A percentile compares a stretch with the other conserved stretches of the same genome.
Evolutionary conservation across 2,797 vertebrate species (phyloP).

Genomic region (Amniataba percoides): DNA sequence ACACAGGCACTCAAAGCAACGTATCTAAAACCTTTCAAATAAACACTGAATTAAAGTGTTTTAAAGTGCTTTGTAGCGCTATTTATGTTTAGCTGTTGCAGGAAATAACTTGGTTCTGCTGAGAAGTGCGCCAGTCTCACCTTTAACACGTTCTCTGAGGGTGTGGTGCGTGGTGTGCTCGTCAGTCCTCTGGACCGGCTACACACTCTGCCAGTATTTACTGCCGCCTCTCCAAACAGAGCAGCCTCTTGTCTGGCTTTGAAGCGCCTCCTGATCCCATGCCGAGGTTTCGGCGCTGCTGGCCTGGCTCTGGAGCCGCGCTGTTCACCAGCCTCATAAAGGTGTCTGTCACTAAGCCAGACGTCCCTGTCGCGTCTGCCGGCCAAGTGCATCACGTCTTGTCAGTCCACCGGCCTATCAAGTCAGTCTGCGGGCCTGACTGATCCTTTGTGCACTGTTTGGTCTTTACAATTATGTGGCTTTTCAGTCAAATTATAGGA

Average conservation of each 20-base stretch:
- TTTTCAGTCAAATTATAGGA: conserved; percentile 70
- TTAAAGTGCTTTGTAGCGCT: conserved; percentile 11
- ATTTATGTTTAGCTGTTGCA: conserved; percentile 27
- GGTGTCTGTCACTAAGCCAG: conserved; percentile 70
- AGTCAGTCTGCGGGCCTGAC: conserved; percentile 23
- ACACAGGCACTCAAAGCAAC: conserved; percentile 2
- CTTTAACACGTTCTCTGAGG: conserved; percentile 54
- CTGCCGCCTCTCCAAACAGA: conserved; percentile 70
- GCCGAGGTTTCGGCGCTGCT: conserved; percentile 52
- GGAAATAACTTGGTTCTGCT: conserved; percentile 37
- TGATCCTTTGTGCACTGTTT: conserved; percentile 42
- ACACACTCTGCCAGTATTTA: conserved; percentile 63
- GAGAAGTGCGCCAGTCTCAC: conserved; percentile 34
- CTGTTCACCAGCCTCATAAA: conserved; percentile 72
- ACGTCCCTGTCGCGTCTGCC: conserved; percentile 48
- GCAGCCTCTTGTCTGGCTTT: conserved; percentile 74
- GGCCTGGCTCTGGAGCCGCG: conserved; percentile 42
- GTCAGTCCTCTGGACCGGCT: conserved; percentile 47
- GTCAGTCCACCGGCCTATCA: conserved; percentile 51
- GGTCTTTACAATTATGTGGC: conserved; percentile 50
- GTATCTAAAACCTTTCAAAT: conserved; percentile 30
- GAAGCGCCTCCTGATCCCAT: conserved; percentile 65
- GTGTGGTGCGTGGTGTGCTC: conserved; percentile 37
- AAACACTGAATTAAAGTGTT: conserved; percentile 18
- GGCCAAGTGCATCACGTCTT: conserved; percentile 59